phyloP scores from a whole-genome alignment of 2,113 vertebrate species.

The Labeo catla region DNA sequence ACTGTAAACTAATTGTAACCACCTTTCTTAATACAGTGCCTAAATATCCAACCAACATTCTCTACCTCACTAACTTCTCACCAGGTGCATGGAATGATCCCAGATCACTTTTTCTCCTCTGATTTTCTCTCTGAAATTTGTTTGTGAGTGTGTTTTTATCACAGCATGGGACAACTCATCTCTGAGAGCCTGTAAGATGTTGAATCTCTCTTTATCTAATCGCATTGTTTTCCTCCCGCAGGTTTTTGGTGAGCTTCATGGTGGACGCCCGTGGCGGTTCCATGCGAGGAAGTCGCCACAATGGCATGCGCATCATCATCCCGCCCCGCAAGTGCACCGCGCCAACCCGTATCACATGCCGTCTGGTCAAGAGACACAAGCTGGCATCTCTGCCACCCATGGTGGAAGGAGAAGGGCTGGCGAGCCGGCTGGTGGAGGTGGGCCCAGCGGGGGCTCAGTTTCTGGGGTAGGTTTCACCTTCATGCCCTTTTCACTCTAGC shows the following conservation, averaged over 20 bases:
- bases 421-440: constrained; percentile 96
- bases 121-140: constrained; percentile 49
- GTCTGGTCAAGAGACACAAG: constrained; percentile 95
- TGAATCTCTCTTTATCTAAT: neutral
- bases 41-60: neutral
- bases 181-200: constrained; percentile 52
- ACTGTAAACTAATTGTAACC: constrained; percentile 8
- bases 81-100: constrained; percentile 40
- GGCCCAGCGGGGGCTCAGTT: constrained; percentile 97
- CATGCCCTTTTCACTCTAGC: neutral
- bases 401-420: constrained; percentile 98
- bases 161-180: constrained; percentile 67
- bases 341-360: constrained; percentile 96
- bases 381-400: constrained; percentile 95
- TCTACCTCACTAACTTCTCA: constrained; percentile 13
- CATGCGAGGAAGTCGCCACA: constrained; percentile 96
- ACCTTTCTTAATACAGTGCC: neutral
- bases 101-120: constrained; percentile 9
- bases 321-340: constrained; percentile 96
- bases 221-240: constrained; percentile 64
- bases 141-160: constrained; percentile 62
- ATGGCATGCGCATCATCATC: constrained; percentile 97
- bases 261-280: constrained; percentile 97
- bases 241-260: constrained; percentile 99
- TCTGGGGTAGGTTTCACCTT: constrained; percentile 85